These are phyloP conservation scores for Plagodis dolabraria DNA, from an alignment of 2,888 invertebrate species.

Conservation along the genomic window DNA sequence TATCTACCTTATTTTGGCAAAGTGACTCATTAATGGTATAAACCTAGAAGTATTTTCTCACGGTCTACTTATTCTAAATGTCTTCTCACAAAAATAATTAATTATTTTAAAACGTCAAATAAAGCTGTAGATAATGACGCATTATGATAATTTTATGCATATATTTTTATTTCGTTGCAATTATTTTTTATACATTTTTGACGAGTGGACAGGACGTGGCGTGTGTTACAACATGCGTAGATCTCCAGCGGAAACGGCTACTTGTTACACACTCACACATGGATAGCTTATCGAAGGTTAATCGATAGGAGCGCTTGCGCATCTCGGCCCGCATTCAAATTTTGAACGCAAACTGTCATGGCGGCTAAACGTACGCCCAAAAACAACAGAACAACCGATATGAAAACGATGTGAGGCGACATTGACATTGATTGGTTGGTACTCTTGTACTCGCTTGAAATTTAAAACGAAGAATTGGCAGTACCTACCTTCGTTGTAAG, in stretches of 20 bases:
- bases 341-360: constrained; percentile 76
- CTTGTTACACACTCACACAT: constrained; percentile 54
- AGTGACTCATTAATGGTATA: constrained; percentile 14
- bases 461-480: constrained; percentile 49
- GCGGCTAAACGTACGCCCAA: constrained; percentile 65
- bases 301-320: constrained; percentile 74
- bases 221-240: constrained; percentile 51
- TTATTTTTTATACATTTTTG: constrained; percentile 40
- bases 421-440: constrained; percentile 75
- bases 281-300: constrained; percentile 71
- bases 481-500: constrained; percentile 3
- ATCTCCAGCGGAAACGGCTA: constrained; percentile 66
- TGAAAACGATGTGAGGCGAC: constrained; percentile 59
- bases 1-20: not conserved
- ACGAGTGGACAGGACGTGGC: constrained; percentile 55
- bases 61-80: constrained; percentile 26
- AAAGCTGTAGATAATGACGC: constrained; percentile 32
- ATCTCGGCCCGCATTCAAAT: constrained; percentile 81
- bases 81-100: constrained; percentile 26
- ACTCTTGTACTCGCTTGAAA: constrained; percentile 48
- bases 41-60: constrained; percentile 26
- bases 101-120: constrained; percentile 23
- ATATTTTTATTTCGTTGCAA: constrained; percentile 38
- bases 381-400: constrained; percentile 57
- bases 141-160: constrained; percentile 35